phyloP scores from a whole-genome alignment of 2,113 vertebrate species.

The Grantiella picta region DNA sequence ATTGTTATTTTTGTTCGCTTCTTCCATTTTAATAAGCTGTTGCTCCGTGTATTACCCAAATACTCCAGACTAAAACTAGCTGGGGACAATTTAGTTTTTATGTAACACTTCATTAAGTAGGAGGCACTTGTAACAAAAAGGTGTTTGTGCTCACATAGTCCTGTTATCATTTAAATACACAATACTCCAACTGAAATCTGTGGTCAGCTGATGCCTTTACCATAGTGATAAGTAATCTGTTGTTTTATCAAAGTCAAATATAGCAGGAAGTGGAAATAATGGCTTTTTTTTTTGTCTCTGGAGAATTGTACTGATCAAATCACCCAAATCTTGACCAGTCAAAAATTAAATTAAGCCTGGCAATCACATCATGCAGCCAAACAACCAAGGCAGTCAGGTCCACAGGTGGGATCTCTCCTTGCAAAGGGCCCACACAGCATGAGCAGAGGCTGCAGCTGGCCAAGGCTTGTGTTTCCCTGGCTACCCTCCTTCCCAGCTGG shows the following conservation, averaged over 20 bases:
- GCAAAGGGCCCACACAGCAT: neutral
- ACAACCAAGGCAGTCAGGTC: neutral
- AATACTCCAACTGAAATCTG: neutral
- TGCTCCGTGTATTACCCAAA: neutral
- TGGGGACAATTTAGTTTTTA: neutral
- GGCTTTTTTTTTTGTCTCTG: neutral
- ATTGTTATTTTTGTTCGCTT: neutral
- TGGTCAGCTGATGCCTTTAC: neutral
- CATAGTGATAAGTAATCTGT: neutral
- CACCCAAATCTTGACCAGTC: neutral
- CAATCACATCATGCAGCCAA: fast-evolving
- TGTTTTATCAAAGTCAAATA: neutral
- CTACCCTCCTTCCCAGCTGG: neutral
- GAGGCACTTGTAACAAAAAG: neutral
- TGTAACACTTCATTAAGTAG: neutral
- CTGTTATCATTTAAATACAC: neutral
- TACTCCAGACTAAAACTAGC: neutral
- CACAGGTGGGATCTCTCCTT: neutral
- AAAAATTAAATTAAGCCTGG: neutral
- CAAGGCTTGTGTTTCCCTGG: neutral
- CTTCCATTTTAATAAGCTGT: neutral
- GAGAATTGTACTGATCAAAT: neutral
- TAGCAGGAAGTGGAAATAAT: neutral
- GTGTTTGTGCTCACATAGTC: neutral
- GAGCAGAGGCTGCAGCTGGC: neutral